phyloP scores from a whole-genome alignment of 2,113 vertebrate genomes.

The Caretta caretta region DNA sequence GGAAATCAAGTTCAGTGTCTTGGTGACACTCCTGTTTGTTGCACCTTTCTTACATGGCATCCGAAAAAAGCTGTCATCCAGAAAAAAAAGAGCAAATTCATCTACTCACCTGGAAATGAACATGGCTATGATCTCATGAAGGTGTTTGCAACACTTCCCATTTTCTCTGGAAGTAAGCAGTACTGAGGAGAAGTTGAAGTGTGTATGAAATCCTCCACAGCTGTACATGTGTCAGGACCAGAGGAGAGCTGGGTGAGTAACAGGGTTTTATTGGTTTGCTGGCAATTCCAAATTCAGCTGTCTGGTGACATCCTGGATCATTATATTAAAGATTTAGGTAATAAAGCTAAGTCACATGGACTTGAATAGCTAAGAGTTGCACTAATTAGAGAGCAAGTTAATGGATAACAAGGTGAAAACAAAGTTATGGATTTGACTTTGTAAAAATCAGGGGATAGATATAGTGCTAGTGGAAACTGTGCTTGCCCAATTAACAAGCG shows the following conservation, averaged over 20 bases:
- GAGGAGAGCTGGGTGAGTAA: background rate
- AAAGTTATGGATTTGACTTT: background rate
- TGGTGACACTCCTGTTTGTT: background rate
- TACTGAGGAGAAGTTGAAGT: background rate
- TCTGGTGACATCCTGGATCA: accelerated
- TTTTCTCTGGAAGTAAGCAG: background rate
- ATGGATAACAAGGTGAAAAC: background rate
- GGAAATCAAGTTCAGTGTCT: background rate
- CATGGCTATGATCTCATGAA: background rate
- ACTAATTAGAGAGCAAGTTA: background rate
- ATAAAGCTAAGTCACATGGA: background rate
- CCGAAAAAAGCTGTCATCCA: background rate
- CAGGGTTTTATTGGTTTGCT: no score
- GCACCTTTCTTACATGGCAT: background rate
- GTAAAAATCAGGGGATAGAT: background rate
- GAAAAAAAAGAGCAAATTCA: background rate
- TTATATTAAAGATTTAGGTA: background rate
- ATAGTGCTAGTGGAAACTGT: background rate
- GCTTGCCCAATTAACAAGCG: background rate
- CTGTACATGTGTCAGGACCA: background rate
- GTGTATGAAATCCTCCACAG: background rate
- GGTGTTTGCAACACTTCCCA: background rate
- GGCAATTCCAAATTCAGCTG: background rate
- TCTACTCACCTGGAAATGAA: background rate
- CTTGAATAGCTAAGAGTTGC: background rate